A percentile compares a stretch with the other conserved stretches of the same genome.
Conservation (phyloP, 1,140 invertebrate genomes). For the Leptestheria dahalacensis region DNA sequence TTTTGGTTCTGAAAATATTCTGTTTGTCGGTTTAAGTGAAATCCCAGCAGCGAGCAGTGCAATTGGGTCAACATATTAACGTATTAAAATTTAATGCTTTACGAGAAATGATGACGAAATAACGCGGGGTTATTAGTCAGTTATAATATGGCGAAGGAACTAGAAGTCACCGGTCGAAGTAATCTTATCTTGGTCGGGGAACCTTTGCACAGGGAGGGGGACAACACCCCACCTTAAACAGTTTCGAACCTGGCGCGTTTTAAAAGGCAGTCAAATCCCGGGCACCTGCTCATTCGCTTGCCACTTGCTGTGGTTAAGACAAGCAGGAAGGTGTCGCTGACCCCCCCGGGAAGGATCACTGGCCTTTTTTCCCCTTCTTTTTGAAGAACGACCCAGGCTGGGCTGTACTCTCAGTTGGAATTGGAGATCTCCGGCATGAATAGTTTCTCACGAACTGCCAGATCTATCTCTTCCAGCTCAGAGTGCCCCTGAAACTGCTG, state of each 20-base stretch:
- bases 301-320: too few species aligned
- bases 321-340: too few species aligned
- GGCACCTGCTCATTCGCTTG: not conserved
- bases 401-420: constrained; percentile 42
- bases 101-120: too few species aligned
- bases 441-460: constrained; percentile 35
- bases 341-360: not conserved
- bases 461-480: constrained; percentile 68
- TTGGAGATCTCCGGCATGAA: constrained; percentile 45
- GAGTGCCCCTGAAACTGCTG: constrained; percentile 20
- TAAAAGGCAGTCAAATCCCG: not conserved
- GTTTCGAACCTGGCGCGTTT: not conserved
- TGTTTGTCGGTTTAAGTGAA: too few species aligned
- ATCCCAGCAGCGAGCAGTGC: too few species aligned
- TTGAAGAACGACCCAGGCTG: constrained; percentile 16
- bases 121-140: too few species aligned
- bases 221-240: not conserved
- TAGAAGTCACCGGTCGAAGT: too few species aligned
- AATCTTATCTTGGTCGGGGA: not conserved
- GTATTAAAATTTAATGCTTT: too few species aligned
- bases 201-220: not conserved
- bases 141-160: too few species aligned
- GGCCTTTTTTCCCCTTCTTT: not conserved
- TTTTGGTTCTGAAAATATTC: too few species aligned
- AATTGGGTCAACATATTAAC: too few species aligned